These are phyloP conservation scores for Aleiodes alternator DNA, from an alignment of 2,888 invertebrate genomes.

Conservation along the genomic window DNA sequence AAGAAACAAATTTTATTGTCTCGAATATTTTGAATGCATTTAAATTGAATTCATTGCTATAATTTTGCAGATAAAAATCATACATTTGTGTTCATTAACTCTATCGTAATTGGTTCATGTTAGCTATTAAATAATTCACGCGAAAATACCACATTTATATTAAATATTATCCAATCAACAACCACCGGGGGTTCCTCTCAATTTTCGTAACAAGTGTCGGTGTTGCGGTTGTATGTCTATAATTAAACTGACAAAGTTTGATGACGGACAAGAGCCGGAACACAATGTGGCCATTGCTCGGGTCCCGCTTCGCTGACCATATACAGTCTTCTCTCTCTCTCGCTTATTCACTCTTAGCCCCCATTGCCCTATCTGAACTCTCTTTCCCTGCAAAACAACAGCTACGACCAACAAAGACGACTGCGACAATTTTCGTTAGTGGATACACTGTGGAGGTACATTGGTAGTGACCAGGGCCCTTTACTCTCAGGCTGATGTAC, in stretches of 20 bases:
- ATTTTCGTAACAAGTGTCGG: constrained; percentile 33
- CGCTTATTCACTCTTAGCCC: too few relatives aligned
- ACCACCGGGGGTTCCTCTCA: not conserved
- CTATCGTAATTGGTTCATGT: too few relatives aligned
- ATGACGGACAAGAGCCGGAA: constrained; percentile 60
- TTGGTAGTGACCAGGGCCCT: constrained; percentile 30
- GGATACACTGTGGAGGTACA: constrained; percentile 12
- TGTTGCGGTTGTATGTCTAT: constrained; percentile 52
- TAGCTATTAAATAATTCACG: too few relatives aligned
- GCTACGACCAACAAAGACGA: constrained; percentile 20
- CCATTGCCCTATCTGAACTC: not conserved
- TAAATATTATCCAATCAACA: constrained; percentile 27
- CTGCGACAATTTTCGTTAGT: constrained; percentile 31
- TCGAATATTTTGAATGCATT: not conserved
- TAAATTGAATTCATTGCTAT: not conserved
- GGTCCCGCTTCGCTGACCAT: constrained; percentile 27
- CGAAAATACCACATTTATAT: not conserved
- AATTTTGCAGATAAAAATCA: too few relatives aligned
- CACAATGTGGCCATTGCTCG: constrained; percentile 54
- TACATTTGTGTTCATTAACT: too few relatives aligned
- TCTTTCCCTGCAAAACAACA: constrained; percentile 23
- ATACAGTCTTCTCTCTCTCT: not conserved
- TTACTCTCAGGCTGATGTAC: not conserved
- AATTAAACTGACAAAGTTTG: constrained; percentile 65
- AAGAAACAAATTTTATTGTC: not conserved